A percentile compares a stretch with the other conserved stretches of the same genome.
phyloP scores from a whole-genome alignment of 92 coral and sea anemone species.

The Palythoa grandiflora region DNA sequence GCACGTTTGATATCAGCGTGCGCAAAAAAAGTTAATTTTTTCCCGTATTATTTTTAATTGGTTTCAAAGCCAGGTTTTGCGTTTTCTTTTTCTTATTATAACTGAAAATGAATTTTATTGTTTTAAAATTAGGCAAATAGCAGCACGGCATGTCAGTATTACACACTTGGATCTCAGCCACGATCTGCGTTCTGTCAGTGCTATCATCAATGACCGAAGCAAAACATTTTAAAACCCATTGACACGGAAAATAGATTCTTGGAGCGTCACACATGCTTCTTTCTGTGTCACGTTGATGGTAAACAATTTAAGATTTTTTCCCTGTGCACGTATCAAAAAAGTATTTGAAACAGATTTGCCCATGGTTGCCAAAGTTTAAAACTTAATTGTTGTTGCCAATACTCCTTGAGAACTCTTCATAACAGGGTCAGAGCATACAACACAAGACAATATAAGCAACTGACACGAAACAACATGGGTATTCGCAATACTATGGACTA shows the following conservation, averaged over 20 bases:
- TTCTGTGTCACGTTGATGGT: not conserved
- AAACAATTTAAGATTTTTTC: not conserved
- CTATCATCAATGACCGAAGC: no score
- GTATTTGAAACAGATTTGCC: not conserved
- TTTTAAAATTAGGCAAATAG: not conserved
- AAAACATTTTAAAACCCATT: not conserved
- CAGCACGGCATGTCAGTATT: not conserved
- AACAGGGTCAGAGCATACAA: not conserved
- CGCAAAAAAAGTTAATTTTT: not conserved
- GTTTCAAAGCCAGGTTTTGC: no score
- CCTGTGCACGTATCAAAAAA: not conserved
- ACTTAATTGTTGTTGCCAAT: no score
- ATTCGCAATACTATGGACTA: not conserved
- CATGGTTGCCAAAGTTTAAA: not conserved
- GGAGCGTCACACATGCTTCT: not conserved
- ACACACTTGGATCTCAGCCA: not conserved
- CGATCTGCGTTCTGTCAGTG: not conserved
- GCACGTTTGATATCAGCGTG: not conserved
- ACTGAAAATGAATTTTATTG: not conserved
- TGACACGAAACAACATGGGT: not conserved
- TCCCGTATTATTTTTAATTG: no score
- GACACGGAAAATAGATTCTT: not conserved
- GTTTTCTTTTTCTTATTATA: not conserved
- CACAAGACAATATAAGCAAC: not conserved
- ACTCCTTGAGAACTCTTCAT: not conserved